Base-by-base conservation (phyloP, 2,113 vertebrate genomes). In the Thamnophis sirtalis region DNA sequence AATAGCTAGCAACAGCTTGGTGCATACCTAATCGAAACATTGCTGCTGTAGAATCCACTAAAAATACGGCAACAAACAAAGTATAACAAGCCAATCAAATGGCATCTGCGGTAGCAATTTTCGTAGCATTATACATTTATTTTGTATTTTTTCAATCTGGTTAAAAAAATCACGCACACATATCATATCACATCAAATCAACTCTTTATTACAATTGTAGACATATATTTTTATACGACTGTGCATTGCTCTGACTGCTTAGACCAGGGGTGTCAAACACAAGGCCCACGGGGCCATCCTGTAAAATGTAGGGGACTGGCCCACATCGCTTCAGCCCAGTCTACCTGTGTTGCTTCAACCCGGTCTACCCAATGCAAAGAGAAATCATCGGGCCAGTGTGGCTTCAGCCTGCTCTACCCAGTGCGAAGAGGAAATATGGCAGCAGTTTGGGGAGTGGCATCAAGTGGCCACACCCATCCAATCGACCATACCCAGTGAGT, bases 1-100 rank as follows among this genome's bases (percentile, higher is more conserved):
- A 88, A 15, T 21, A 38, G 49, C 92, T 89, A 93, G 92, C 87
- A 92, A 92, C 91, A 90, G 92, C 92, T 94, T 90, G 95, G 73
- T 56, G 73, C 54, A 73, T 92, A 85, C 73, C 87, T 92, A 60
- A 89, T 85, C 22, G 9, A 92, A 89, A 89, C 26, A 55, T 80
- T 50, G 24, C 73, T 8, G 55, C 33, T 0, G 50, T 9, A 54
- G 0, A 86, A 92, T 85, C 0, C 4, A 0, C 43, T 3, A 84
- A 93, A 48, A 93, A 84, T 0, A 28, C 94, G 93, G 96, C 95
- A 94, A 93, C 87, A 84, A 84, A 50, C 22, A 38, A 63, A 56
- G 91, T 51, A n/a, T 11, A 60, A 85, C 54, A 89, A 28, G 54
- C 17, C 60, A 84, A 24, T 9, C 49, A 58, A 19, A 28, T 9